Evolutionary conservation across 2,888 invertebrate genomes (phyloP), one percentile per base, ranked within the genome.

Genomic region (Actias luna): DNA sequence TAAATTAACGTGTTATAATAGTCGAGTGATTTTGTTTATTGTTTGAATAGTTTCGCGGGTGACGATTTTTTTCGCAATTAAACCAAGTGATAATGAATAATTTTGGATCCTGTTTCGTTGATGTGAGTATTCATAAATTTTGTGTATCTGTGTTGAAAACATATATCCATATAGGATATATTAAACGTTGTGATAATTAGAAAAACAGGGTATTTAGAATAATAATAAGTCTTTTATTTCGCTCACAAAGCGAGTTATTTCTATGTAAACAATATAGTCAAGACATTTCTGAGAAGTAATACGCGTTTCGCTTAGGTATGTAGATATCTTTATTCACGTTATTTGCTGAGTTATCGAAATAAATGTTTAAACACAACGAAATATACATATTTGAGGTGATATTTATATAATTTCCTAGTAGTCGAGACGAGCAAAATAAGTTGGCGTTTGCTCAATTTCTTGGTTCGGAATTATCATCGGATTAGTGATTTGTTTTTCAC

Each of bases 81-180:
- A 22, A 50, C 25, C 10, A 2, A 12, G 52, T 61, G 29, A 61
- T 39, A 39, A 61, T 61, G 61, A 33, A 55, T 39, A 35, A 5
- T 27, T 25, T 29, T n/a, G 27, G 36, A 36, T n/a, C 16, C 57
- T 27, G 5, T 25, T 61, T 57, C 14, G n/a, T 61, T n/a, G 61
- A 61, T 36, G 61, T 61, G 55, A 61, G 61, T 61, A 46, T 36
- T 61, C 7, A 25, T 25, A 5, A 12, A 25, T 25, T 50, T 2
- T 50, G 4, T 25, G 8, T 42, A 8, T 18, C 4, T 36, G 5
- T 16, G 12, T 36, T 36, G 36, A 36, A 16, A 12, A 36, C 3
- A 16, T 16, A 14, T 5, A 36, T 1, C 12, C 0, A 36, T 2
- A 36, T 16, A 36, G 12, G 36, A 36, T 16, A 36, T 36, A 16